Percentiles rank a stretch among this genome's conserved stretches.
Evolutionary conservation across 2,888 invertebrate genomes (phyloP).

Genomic region (Synergus umbraculus): DNA sequence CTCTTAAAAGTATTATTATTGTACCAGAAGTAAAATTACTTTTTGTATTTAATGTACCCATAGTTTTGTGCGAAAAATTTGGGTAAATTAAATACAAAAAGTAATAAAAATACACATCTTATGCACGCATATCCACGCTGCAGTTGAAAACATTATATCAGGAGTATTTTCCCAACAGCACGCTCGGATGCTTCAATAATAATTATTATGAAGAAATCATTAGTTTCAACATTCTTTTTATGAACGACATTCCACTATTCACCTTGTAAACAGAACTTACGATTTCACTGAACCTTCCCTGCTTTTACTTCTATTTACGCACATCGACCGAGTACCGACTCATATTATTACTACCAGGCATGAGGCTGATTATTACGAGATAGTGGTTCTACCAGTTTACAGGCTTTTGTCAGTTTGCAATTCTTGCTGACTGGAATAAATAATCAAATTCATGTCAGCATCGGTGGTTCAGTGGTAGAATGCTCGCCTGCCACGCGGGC

Average conservation of each 20-base stretch:
- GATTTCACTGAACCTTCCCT: background rate
- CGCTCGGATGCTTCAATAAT: background rate
- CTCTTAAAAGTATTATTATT: too few relatives aligned
- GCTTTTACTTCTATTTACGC: background rate
- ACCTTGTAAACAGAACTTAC: slow-evolving; percentile 6
- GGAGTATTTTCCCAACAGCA: background rate
- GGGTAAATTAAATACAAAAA: too few relatives aligned
- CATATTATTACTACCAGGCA: background rate
- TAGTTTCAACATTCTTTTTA: too few relatives aligned
- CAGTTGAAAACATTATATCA: too few relatives aligned
- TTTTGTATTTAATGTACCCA: too few relatives aligned
- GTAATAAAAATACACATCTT: too few relatives aligned
- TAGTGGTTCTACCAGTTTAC: background rate
- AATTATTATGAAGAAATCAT: background rate
- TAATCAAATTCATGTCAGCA: slow-evolving; percentile 55
- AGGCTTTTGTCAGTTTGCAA: background rate
- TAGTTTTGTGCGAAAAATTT: too few relatives aligned
- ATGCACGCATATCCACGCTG: too few relatives aligned
- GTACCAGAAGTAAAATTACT: too few relatives aligned
- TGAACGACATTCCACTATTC: background rate
- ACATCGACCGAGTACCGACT: background rate
- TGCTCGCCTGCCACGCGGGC: slow-evolving; percentile 77
- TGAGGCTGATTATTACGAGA: background rate
- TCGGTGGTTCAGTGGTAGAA: slow-evolving; percentile 77
- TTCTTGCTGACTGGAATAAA: too few relatives aligned